These are phyloP conservation scores for Zelostemma sp. DNA, from an alignment of 1,140 invertebrate species.

Conservation along the genomic window DNA sequence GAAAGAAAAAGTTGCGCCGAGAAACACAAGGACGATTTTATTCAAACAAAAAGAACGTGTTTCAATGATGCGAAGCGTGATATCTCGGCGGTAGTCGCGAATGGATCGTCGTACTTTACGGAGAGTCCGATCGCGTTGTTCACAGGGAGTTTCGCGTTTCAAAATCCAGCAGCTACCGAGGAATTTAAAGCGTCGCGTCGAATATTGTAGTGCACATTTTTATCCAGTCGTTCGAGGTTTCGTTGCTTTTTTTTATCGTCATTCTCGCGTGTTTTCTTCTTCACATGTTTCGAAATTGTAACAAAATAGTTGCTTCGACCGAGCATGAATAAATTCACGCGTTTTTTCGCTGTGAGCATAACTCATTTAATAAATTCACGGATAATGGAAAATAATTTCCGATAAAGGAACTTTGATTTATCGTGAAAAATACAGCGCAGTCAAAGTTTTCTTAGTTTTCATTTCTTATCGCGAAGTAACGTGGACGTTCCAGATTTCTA, in stretches of 20 bases:
- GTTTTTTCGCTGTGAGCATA: no score
- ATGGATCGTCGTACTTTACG: neutral
- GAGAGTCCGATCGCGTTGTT: slow-evolving; percentile 3
- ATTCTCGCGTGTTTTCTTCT: neutral
- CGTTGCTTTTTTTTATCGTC: neutral
- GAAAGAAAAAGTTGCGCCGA: no score
- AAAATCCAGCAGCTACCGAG: neutral
- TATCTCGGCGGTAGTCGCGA: no score
- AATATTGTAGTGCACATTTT: neutral
- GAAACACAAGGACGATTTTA: no score
- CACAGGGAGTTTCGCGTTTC: neutral
- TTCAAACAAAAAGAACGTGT: neutral
- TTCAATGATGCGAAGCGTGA: neutral
- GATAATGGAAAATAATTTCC: no score
- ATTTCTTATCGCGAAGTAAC: neutral
- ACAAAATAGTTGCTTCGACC: neutral
- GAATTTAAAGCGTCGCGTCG: neutral
- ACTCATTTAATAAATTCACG: no score
- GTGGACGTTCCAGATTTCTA: slow-evolving; percentile 27
- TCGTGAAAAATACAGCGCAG: neutral
- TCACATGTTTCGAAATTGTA: neutral
- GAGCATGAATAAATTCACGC: no score
- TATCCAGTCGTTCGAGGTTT: neutral
- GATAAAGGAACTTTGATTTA: no score
- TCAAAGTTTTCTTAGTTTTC: neutral